A percentile compares a stretch with the other conserved stretches of the same genome.
Evolutionary conservation across 2,888 invertebrate species (phyloP).

Genomic region (Ormia ochracea): DNA sequence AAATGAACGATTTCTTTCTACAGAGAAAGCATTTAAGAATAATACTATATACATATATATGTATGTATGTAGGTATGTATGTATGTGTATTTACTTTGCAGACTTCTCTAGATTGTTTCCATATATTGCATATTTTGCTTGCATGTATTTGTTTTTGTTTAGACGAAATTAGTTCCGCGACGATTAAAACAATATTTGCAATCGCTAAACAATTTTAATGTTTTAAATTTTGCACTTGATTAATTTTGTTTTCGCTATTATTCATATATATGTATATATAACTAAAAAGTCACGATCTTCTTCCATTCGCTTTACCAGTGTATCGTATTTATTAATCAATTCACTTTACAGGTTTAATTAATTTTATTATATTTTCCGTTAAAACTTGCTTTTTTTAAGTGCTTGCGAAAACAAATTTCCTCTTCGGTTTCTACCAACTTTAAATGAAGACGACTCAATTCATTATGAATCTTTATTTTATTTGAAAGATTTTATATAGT

Average conservation of each 20-base stretch:
- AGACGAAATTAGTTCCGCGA: constrained; percentile 22
- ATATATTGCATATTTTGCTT: not conserved
- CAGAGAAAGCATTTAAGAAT: not conserved
- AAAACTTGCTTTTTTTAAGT: constrained; percentile 1
- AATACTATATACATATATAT: no score
- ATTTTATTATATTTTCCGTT: constrained; percentile 6
- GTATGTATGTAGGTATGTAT: no score
- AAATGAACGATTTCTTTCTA: not conserved
- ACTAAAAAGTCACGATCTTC: constrained; percentile 6
- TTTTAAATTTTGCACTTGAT: constrained; percentile 17
- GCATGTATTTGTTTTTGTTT: not conserved
- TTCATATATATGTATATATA: not conserved
- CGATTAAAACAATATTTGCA: not conserved
- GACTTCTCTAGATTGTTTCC: not conserved
- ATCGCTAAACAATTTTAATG: not conserved
- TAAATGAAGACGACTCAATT: constrained; percentile 56
- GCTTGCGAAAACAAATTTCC: not conserved
- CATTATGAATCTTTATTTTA: constrained; percentile 55
- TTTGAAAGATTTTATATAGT: constrained; percentile 58
- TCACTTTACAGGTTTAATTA: not conserved
- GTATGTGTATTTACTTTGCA: not conserved
- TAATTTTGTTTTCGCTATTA: constrained; percentile 23
- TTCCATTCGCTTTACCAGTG: constrained; percentile 15
- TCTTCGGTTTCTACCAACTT: not conserved
- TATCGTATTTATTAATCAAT: not conserved